A percentile compares a stretch with the other conserved stretches of the same genome.
These are phyloP conservation scores for Lepidostoma basale DNA, from an alignment of 1,140 invertebrate genomes.

Conservation along the genomic window DNA sequence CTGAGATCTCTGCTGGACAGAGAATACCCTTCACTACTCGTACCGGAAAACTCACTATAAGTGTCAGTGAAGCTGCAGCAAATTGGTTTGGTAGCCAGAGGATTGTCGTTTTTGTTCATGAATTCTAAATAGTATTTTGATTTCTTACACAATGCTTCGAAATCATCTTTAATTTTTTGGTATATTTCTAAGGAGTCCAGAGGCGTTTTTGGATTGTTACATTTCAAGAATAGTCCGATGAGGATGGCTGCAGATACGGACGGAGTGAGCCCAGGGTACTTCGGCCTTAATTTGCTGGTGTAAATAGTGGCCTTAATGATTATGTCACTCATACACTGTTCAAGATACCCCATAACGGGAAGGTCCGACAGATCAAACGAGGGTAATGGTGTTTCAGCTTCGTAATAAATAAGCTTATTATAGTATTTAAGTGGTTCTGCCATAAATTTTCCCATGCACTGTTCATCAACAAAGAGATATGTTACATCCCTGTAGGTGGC, in stretches of 20 bases:
- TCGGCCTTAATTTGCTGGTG: slow-evolving; percentile 59
- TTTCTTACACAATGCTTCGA: slow-evolving; percentile 53
- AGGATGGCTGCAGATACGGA: slow-evolving; percentile 58
- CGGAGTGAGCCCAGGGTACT: slow-evolving; percentile 61
- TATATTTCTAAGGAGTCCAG: slow-evolving; percentile 50
- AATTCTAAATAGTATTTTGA: slow-evolving; percentile 52
- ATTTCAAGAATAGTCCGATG: slow-evolving; percentile 63
- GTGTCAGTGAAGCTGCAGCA: slow-evolving; percentile 1
- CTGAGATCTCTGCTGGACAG: neutral
- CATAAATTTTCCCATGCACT: slow-evolving; percentile 61
- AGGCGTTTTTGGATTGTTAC: slow-evolving; percentile 52
- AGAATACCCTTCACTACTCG: neutral
- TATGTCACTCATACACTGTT: slow-evolving; percentile 61
- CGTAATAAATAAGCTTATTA: slow-evolving; percentile 53
- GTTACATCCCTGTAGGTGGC: slow-evolving; percentile 53
- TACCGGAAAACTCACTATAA: neutral
- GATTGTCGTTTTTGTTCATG: slow-evolving; percentile 56
- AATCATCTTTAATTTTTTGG: slow-evolving; percentile 50
- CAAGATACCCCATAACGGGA: slow-evolving; percentile 62
- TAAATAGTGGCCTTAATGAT: slow-evolving; percentile 60
- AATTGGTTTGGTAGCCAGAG: slow-evolving; percentile 23
- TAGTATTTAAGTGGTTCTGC: slow-evolving; percentile 54
- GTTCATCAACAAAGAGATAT: slow-evolving; percentile 62
- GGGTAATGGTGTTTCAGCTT: slow-evolving; percentile 50
- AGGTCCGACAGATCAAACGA: slow-evolving; percentile 54